phyloP scores from a whole-genome alignment of 2,113 vertebrate species.

The Onychostoma macrolepis region DNA sequence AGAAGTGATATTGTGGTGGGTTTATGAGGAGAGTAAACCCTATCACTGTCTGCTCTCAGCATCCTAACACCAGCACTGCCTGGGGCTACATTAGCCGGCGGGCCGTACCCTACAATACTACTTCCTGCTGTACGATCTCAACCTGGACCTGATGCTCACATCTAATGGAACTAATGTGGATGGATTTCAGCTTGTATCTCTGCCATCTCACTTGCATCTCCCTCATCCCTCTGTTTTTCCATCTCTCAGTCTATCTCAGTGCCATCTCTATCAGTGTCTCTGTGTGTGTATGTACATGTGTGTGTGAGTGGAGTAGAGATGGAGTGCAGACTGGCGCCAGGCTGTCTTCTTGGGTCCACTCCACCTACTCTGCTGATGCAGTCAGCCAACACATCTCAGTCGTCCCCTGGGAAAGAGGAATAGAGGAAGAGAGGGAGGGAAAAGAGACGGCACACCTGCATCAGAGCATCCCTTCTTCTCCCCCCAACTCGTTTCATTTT shows the following conservation, averaged over 20 bases:
- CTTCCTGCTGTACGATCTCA: not conserved
- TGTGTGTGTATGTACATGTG: constrained; percentile 52
- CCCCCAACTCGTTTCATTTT: not conserved
- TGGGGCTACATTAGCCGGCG: constrained; percentile 29
- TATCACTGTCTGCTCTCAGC: constrained; percentile 14
- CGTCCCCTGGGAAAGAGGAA: constrained; percentile 70
- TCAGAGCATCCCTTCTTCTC: constrained; percentile 71
- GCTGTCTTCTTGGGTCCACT: constrained; percentile 68
- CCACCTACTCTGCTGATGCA: constrained; percentile 78
- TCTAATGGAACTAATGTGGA: constrained; percentile 44
- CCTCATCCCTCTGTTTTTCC: constrained; percentile 22
- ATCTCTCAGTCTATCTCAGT: not conserved
- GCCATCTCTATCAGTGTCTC: constrained; percentile 41
- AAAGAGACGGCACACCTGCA: constrained; percentile 79
- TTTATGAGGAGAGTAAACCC: constrained; percentile 8
- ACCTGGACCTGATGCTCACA: constrained; percentile 18
- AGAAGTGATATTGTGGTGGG: not conserved
- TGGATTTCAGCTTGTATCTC: constrained; percentile 34
- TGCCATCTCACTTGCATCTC: constrained; percentile 29
- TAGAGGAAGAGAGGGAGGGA: constrained; percentile 67
- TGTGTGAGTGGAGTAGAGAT: constrained; percentile 55
- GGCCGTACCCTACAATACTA: not conserved
- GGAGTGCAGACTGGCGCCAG: constrained; percentile 81
- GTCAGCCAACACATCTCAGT: constrained; percentile 80
- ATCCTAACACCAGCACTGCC: constrained; percentile 21